These are phyloP conservation scores for Trematomus bernacchii DNA, from an alignment of 2,797 vertebrate species.

Conservation along the genomic window DNA sequence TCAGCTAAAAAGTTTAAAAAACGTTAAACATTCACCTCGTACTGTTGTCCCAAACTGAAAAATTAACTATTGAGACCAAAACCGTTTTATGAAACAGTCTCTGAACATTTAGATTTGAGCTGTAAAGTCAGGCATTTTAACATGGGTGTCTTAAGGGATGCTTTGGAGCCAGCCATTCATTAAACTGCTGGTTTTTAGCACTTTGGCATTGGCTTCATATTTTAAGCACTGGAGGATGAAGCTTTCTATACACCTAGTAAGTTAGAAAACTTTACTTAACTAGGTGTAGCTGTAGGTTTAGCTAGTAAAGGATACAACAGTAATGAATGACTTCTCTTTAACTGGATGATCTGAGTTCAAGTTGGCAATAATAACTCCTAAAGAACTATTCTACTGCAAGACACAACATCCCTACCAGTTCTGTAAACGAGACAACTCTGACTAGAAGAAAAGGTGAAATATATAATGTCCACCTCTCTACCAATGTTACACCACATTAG, in stretches of 20 bases:
- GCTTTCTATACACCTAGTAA: not conserved
- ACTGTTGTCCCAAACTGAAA: too few relatives aligned
- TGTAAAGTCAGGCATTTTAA: too few relatives aligned
- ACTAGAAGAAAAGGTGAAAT: not conserved
- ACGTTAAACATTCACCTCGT: not conserved
- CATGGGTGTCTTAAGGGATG: too few relatives aligned
- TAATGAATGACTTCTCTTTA: not conserved
- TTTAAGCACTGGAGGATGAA: too few relatives aligned
- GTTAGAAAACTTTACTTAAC: not conserved
- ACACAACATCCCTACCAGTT: not conserved
- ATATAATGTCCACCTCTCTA: conserved; percentile 1
- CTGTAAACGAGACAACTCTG: not conserved
- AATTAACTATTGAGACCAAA: too few relatives aligned
- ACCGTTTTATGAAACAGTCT: too few relatives aligned
- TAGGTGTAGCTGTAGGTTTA: not conserved
- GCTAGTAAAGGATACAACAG: not conserved
- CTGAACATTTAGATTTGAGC: too few relatives aligned
- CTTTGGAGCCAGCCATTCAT: too few relatives aligned
- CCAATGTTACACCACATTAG: not conserved
- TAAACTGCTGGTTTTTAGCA: too few relatives aligned
- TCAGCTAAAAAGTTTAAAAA: not conserved
- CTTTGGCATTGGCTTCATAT: too few relatives aligned
- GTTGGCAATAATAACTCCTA: not conserved
- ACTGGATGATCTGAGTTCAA: not conserved
- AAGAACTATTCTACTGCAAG: not conserved